Evolutionary conservation across 2,113 vertebrate species (phyloP).

Genomic region (Argyrosomus japonicus): DNA sequence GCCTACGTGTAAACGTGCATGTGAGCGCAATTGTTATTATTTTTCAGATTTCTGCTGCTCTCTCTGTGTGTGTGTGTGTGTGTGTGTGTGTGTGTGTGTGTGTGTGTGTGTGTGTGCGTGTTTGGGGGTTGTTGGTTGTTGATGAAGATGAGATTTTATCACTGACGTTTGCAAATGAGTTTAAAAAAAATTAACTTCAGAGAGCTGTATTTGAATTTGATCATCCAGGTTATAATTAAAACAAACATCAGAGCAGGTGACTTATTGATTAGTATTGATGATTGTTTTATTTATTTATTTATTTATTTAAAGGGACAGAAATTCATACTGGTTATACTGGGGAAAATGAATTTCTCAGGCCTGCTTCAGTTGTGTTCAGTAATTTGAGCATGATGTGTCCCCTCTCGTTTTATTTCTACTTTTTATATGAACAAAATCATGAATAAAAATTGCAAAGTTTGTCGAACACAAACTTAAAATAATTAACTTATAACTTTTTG

Average conservation of each 20-base stretch:
- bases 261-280: background rate
- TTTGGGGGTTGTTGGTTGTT: background rate
- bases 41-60: no score
- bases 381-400: background rate
- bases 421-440: background rate
- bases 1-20: no score
- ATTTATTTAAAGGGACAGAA: background rate
- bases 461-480: background rate
- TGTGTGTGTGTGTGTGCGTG: slow-evolving; percentile 35
- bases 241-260: background rate
- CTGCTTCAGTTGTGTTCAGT: background rate
- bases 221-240: background rate
- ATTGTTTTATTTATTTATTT: background rate
- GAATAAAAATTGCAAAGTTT: background rate
- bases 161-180: slow-evolving; percentile 19
- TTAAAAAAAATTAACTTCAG: background rate
- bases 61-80: no score
- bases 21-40: no score
- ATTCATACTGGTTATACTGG: background rate
- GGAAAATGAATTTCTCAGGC: background rate
- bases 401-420: background rate
- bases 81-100: slow-evolving; percentile 28
- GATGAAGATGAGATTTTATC: slow-evolving; percentile 13
- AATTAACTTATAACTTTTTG: background rate
- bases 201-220: slow-evolving; percentile 2